Evolutionary conservation across 2,888 invertebrate species (phyloP), one percentile per base, ranked within the genome.

Genomic region (Lithophane socia): DNA sequence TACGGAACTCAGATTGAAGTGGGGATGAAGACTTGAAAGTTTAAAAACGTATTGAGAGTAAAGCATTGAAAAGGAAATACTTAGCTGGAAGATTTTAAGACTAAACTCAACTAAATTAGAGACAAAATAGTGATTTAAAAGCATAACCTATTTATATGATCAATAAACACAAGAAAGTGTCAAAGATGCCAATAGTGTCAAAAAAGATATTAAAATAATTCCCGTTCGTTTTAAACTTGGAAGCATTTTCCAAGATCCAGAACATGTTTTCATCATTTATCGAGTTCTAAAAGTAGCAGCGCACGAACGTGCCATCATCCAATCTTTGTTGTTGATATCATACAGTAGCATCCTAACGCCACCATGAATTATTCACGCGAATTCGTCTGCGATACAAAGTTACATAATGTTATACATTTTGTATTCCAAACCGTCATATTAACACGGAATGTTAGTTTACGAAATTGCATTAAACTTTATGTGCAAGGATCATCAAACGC

Each of bases 311-410:
- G 78, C 71, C 72, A 82, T 82, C 85, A 84, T 87, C 89, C 89
- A 88, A 90, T 91, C 91, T 90, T 92, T 91, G 92, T 92, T 90
- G 90, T 92, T 89, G 88, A 90, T 91, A 90, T 90, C 90, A 89
- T 88, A 88, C 87, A 70, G 80, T 75, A 82, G 82, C 83, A 73
- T 86, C 85, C 87, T 71, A 75, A 88, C 88, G 88, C 87, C 88
- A 89, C 78, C 86, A 93, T 93, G 93, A 93, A 94, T 94, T 89
- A 94, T 94, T 93, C 92, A 93, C 79, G 75, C 77, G 80, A 81
- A 80, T 85, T 81, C 74, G 80, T 83, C 82, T 81, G 74, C 77
- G 75, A 80, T 86, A 80, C 75, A 73, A 77, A 71, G 79, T 84
- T 88, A 80, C 78, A 79, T 85, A 87, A 77, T 67, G 78, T 66